Evolutionary conservation across 1,140 invertebrate species (phyloP), one percentile per base, ranked within the genome.

Genomic region (Ceratitis capitata): DNA sequence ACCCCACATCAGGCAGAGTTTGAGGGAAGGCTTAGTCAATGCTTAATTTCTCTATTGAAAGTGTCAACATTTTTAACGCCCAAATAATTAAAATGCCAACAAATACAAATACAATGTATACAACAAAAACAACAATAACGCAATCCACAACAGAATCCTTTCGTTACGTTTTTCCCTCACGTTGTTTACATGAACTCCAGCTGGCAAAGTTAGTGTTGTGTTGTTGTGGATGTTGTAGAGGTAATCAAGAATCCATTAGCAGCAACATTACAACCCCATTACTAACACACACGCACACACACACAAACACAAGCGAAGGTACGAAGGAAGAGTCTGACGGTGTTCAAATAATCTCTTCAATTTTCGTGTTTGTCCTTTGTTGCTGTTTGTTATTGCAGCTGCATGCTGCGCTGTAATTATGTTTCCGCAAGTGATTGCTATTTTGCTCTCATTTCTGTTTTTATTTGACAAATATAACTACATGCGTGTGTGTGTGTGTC

Each of bases 221-320:
- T 58, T 4, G 56, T 10, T 26, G 56, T n/a, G 14, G 4, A 23
- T 23, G 82, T 58, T 89, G 88, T 88, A 88, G 88, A 89, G 87
- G 87, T 88, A 89, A 90, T 90, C 89, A 91, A 87, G 85, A 82
- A 83, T 74, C 82, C 85, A 86, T 86, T 86, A 86, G 64, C 82
- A 64, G 51, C 58, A 86, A 89, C 89, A 91, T 90, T 89, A 91
- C 88, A 90, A 89, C 86, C 74, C 87, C 89, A 89, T 90, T 88
- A 89, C 82, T 45, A 56, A 78, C 69, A 49, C 9, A 6, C 85
- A 85, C 64, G 51, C 83, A 26, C 35, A 69, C 26, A 47, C 61
- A 78, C 45, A 85, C 45, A 45, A 51, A 69, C 74, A 39, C 32
- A 61, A 45, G 56, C 51, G n/a, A 39, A 86, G 82, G 64, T 69